These are phyloP conservation scores for Neolamprologus multifasciatus DNA, from an alignment of 2,797 vertebrate genomes.

Conservation along the genomic window DNA sequence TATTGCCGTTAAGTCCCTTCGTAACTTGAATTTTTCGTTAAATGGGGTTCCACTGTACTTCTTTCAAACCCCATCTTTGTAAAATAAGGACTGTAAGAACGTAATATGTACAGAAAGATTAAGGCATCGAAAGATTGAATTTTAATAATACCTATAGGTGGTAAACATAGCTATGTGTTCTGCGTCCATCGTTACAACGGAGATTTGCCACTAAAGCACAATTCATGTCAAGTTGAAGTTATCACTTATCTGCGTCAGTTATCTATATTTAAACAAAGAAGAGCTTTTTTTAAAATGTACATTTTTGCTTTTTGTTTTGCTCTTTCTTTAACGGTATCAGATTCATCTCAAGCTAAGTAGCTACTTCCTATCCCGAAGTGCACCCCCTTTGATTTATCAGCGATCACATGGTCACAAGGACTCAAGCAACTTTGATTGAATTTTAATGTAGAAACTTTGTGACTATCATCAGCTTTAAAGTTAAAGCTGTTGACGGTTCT, in stretches of 20 bases:
- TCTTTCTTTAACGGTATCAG: background rate
- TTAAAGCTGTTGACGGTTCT: background rate
- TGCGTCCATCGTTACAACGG: fast-evolving
- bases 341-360: background rate
- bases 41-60: background rate
- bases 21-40: background rate
- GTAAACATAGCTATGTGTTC: background rate
- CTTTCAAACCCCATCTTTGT: background rate
- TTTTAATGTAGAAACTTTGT: background rate
- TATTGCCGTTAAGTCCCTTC: background rate
- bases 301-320: too few species aligned
- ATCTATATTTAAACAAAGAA: background rate
- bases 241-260: background rate
- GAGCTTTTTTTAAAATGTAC: fast-evolving
- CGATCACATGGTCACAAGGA: background rate
- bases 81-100: background rate
- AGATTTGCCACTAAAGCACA: background rate
- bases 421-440: background rate
- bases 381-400: background rate
- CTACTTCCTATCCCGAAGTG: background rate
- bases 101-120: background rate
- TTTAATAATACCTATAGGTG: background rate
- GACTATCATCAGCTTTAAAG: background rate
- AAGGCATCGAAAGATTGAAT: background rate
- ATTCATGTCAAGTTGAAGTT: background rate